These are phyloP conservation scores for Diabrotica undecimpunctata DNA, from an alignment of 1,140 invertebrate genomes.

Conservation along the genomic window DNA sequence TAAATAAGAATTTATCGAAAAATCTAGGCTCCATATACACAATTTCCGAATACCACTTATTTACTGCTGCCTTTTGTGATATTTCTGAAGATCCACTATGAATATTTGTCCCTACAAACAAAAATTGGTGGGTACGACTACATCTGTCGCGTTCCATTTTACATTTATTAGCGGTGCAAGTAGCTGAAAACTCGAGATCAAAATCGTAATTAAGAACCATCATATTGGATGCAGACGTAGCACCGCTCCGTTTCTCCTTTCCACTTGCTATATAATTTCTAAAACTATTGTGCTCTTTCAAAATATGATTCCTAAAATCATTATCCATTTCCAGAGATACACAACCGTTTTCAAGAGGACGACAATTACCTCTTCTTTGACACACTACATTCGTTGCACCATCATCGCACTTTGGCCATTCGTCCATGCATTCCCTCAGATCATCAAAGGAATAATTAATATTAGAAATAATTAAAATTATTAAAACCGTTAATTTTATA, in stretches of 20 bases:
- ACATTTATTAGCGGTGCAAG: slow-evolving; percentile 15
- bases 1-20: neutral
- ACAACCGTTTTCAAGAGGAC: too few species aligned
- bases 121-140: slow-evolving; percentile 1
- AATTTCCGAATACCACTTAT: slow-evolving; percentile 18
- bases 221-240: slow-evolving; percentile 15
- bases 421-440: too few species aligned
- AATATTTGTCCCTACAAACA: slow-evolving; percentile 16
- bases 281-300: neutral
- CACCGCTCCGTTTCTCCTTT: slow-evolving; percentile 3
- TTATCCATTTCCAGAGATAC: too few species aligned
- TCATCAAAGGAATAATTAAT: too few species aligned
- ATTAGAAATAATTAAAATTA: too few species aligned
- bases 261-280: slow-evolving; percentile 1
- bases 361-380: too few species aligned
- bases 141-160: slow-evolving; percentile 14
- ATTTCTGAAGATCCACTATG: neutral
- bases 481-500: too few species aligned
- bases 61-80: neutral
- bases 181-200: slow-evolving; percentile 12
- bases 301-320: neutral
- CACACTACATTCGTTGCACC: too few species aligned
- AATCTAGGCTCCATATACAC: neutral
- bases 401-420: too few species aligned
- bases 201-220: slow-evolving; percentile 17